A percentile compares a stretch with the other conserved stretches of the same genome.
Conservation (phyloP, 64 coral and sea anemone species). For the Dendrophyllia cribrosa region DNA sequence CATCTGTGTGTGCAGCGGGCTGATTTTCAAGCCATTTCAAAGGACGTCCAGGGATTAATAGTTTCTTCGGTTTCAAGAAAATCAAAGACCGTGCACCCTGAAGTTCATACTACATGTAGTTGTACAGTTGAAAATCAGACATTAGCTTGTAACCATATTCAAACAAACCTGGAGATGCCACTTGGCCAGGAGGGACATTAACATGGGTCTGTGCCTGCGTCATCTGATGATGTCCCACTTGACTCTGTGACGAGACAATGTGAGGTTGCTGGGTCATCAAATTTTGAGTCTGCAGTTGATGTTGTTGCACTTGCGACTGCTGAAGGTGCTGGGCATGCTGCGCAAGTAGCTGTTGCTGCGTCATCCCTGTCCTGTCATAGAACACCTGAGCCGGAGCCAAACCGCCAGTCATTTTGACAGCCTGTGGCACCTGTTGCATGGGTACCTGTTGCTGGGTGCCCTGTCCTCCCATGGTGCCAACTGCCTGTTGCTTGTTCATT, state of each 20-base stretch:
- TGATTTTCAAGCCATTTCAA: no score
- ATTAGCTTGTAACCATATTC: not conserved
- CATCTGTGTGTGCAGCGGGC: no score
- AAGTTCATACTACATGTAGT: no score
- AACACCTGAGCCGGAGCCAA: not conserved
- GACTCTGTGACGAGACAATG: slow-evolving; percentile 7
- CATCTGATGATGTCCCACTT: slow-evolving; percentile 53
- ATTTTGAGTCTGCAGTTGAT: slow-evolving; percentile 30
- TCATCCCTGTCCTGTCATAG: slow-evolving; percentile 8
- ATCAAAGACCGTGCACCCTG: no score
- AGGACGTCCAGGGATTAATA: no score
- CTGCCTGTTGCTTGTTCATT: not conserved
- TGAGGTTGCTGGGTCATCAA: not conserved
- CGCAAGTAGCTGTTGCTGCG: slow-evolving; percentile 9
- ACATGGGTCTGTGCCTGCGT: not conserved
- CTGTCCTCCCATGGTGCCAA: slow-evolving; percentile 6
- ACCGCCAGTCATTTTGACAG: not conserved
- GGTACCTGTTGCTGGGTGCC: slow-evolving; percentile 3
- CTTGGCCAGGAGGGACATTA: slow-evolving; percentile 5
- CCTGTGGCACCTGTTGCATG: not conserved
- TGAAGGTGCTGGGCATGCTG: slow-evolving; percentile 37
- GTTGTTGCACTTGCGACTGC: slow-evolving; percentile 33
- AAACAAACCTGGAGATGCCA: slow-evolving; percentile 14
- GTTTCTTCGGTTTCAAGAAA: no score
- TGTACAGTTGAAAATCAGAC: no score